Conservation (phyloP, 2,797 vertebrate genomes). For the Nannoperca obscura region DNA sequence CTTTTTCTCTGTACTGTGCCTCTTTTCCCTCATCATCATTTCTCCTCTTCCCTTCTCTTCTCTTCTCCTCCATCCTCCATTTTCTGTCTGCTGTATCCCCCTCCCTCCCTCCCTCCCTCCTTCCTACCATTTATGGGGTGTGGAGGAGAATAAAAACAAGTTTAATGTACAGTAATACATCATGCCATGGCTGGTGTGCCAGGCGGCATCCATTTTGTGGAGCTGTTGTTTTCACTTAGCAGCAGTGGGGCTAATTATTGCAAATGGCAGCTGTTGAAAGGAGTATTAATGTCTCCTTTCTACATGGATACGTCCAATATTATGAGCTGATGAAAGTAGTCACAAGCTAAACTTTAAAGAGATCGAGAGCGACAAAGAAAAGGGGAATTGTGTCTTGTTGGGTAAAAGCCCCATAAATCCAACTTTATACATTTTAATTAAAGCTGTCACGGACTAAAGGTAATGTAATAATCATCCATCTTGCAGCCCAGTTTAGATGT, state of each 20-base stretch:
- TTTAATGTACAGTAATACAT: conserved; percentile 72
- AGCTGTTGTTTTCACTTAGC: conserved; percentile 67
- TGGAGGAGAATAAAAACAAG: conserved; percentile 69
- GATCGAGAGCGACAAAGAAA: conserved; percentile 26
- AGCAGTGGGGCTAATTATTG: conserved; percentile 77
- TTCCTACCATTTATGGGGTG: conserved; percentile 47
- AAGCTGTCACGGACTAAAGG: conserved; percentile 26
- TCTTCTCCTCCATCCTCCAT: not conserved
- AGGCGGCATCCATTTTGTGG: conserved; percentile 70
- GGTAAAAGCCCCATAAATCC: conserved; percentile 34
- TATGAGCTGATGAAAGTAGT: conserved; percentile 64
- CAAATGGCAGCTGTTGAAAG: conserved; percentile 73
- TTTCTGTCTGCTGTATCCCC: conserved; percentile 1
- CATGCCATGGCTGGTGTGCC: conserved; percentile 47
- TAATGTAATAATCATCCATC: conserved; percentile 23
- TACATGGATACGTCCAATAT: conserved; percentile 76
- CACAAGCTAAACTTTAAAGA: conserved; percentile 43
- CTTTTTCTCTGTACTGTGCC: not conserved
- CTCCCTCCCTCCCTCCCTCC: conserved; percentile 21
- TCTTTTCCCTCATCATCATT: conserved; percentile 12
- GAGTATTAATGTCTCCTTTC: conserved; percentile 81
- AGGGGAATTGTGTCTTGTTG: not conserved
- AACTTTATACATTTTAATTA: conserved; percentile 33
- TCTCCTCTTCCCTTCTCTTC: not conserved
- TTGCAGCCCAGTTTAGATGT: not conserved